These are phyloP conservation scores for Caenorhabditis doughertyi DNA, from an alignment of 2,888 invertebrate species.

Conservation along the genomic window DNA sequence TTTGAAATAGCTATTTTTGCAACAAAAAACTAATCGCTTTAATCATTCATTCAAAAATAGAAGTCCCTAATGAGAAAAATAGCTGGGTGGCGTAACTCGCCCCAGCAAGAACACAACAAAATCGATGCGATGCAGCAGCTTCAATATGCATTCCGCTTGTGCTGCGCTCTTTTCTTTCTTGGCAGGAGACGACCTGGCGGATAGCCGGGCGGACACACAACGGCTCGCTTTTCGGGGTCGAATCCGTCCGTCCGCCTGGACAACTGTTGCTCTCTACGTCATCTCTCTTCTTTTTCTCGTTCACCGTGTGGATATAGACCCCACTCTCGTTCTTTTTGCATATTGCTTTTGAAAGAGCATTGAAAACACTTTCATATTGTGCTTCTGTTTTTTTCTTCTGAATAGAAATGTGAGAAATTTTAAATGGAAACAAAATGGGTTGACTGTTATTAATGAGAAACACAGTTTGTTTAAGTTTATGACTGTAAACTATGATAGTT, in stretches of 20 bases:
- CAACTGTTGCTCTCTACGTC: slow-evolving; percentile 51
- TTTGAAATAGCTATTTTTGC: not conserved
- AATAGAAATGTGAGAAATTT: too few relatives aligned
- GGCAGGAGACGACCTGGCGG: slow-evolving; percentile 29
- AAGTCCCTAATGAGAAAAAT: slow-evolving; percentile 46
- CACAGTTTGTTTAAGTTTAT: slow-evolving; percentile 13
- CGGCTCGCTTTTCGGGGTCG: slow-evolving; percentile 21
- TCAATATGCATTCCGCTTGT: slow-evolving; percentile 53
- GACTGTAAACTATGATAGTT: too few relatives aligned
- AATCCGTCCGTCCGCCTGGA: slow-evolving; percentile 34
- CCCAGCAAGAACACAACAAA: slow-evolving; percentile 40
- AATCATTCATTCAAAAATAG: slow-evolving; percentile 15
- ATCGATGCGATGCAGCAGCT: slow-evolving; percentile 60
- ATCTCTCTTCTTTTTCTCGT: not conserved
- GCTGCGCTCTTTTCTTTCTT: slow-evolving; percentile 1
- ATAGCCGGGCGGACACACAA: slow-evolving; percentile 33
- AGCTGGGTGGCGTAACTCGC: slow-evolving; percentile 13
- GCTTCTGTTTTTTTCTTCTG: not conserved
- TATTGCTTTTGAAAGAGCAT: slow-evolving; percentile 37
- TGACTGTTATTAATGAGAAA: not conserved
- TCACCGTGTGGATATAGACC: not conserved
- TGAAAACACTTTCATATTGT: not conserved
- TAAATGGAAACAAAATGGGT: not conserved
- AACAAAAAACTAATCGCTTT: not conserved
- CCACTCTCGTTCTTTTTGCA: not conserved